Conservation (phyloP, 1,140 invertebrate species). For the Cephus cinctus region DNA sequence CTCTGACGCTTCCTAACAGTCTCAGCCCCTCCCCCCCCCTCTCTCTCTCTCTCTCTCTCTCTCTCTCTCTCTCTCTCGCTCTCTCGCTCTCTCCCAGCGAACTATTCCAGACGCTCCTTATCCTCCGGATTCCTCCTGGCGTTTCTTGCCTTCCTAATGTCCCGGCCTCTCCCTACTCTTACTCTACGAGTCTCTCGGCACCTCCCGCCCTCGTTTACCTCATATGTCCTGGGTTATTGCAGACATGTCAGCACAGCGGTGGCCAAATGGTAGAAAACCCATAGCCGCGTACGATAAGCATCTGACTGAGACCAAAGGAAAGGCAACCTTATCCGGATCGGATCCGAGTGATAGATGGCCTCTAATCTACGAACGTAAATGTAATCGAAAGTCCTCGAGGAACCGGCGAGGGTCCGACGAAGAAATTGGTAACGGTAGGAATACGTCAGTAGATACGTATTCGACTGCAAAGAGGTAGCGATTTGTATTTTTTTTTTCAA, state of each 20-base stretch:
- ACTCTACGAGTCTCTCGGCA: not conserved
- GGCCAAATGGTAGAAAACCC: constrained; percentile 8
- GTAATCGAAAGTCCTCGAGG: constrained; percentile 1
- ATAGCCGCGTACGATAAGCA: constrained; percentile 31
- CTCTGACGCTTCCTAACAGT: constrained; percentile 3
- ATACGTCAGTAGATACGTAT: too few relatives aligned
- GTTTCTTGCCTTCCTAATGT: not conserved
- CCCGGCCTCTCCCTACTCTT: not conserved
- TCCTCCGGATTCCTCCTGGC: constrained; percentile 10
- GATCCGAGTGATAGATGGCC: constrained; percentile 44
- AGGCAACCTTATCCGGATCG: constrained; percentile 36
- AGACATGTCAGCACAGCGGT: constrained; percentile 12
- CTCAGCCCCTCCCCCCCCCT: constrained; percentile 10
- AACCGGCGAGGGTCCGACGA: too few relatives aligned
- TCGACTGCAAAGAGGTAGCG: too few relatives aligned
- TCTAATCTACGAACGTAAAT: constrained; percentile 21
- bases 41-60: not conserved
- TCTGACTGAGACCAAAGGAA: constrained; percentile 22
- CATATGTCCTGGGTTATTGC: constrained; percentile 16
- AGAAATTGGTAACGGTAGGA: too few relatives aligned
- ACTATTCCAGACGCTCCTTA: constrained; percentile 26
- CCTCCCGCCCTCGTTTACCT: constrained; percentile 13
- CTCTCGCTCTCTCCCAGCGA: constrained; percentile 1
- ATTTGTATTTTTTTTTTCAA: too few relatives aligned
- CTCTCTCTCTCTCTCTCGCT: constrained; percentile 5